These are phyloP conservation scores for Cerceris rybyensis DNA, from an alignment of 2,888 invertebrate genomes.

Conservation along the genomic window DNA sequence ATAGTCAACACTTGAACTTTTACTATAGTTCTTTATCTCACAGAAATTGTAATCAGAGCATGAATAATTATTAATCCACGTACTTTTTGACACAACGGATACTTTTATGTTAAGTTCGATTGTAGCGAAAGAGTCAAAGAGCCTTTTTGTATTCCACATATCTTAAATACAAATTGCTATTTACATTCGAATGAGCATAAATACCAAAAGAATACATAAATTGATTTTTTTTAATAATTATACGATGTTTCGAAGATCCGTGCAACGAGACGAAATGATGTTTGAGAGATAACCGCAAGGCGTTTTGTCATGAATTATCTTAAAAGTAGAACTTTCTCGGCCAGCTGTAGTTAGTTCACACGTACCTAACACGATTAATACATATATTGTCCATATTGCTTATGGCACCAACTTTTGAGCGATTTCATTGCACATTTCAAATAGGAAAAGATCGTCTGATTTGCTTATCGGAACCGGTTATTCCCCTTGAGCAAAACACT, in stretches of 20 bases:
- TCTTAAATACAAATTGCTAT: too few species aligned
- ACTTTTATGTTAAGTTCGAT: too few species aligned
- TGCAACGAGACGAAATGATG: neutral
- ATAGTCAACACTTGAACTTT: too few species aligned
- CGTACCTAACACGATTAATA: constrained; percentile 59
- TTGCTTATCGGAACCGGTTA: constrained; percentile 35
- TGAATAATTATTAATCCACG: too few species aligned
- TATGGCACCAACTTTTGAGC: constrained; percentile 75
- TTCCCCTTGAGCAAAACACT: constrained; percentile 60
- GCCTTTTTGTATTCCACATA: too few species aligned
- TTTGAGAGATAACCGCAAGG: constrained; percentile 30
- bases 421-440: constrained; percentile 57
- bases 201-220: too few species aligned
- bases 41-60: too few species aligned
- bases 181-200: too few species aligned
- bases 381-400: constrained; percentile 78
- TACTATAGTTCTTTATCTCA: too few species aligned
- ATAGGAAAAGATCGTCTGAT: constrained; percentile 41
- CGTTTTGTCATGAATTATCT: constrained; percentile 40
- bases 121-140: too few species aligned
- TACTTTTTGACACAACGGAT: too few species aligned
- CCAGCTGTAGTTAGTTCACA: constrained; percentile 70
- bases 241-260: neutral
- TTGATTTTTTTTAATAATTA: neutral
- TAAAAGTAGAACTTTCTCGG: constrained; percentile 58